These are phyloP conservation scores for Carduelis carduelis DNA, from an alignment of 2,797 vertebrate species.

Conservation along the genomic window DNA sequence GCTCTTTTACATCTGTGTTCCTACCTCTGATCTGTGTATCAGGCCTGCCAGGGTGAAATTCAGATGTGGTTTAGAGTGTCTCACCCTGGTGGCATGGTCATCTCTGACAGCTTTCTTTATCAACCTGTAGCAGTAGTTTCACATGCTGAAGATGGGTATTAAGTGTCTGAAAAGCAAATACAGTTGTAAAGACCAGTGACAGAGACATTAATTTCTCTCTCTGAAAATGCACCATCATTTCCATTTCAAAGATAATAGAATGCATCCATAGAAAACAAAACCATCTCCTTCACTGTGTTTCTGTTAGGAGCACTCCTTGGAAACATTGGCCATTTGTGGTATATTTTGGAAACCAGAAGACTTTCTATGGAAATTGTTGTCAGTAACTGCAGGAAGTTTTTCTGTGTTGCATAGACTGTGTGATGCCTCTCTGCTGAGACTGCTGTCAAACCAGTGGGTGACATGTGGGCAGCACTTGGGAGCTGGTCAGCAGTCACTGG, in stretches of 20 bases:
- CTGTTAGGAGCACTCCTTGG: not conserved
- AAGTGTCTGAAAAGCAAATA: not conserved
- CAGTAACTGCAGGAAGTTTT: not conserved
- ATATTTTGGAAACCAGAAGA: not conserved
- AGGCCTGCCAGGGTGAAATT: not conserved
- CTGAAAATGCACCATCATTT: not conserved
- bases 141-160: not conserved
- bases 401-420: not conserved
- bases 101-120: not conserved
- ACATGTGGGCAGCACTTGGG: not conserved
- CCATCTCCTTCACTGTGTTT: not conserved
- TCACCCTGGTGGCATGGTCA: not conserved
- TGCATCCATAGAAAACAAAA: not conserved
- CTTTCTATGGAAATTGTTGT: not conserved
- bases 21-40: not conserved
- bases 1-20: not conserved
- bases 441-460: not conserved
- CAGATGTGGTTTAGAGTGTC: not conserved
- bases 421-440: not conserved
- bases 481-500: not conserved
- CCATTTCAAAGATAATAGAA: not conserved
- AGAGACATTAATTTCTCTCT: conserved; percentile 28
- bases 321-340: not conserved
- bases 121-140: not conserved
- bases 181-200: not conserved